phyloP scores from a whole-genome alignment of 2,797 vertebrate species.

The Salarias fasciatus region DNA sequence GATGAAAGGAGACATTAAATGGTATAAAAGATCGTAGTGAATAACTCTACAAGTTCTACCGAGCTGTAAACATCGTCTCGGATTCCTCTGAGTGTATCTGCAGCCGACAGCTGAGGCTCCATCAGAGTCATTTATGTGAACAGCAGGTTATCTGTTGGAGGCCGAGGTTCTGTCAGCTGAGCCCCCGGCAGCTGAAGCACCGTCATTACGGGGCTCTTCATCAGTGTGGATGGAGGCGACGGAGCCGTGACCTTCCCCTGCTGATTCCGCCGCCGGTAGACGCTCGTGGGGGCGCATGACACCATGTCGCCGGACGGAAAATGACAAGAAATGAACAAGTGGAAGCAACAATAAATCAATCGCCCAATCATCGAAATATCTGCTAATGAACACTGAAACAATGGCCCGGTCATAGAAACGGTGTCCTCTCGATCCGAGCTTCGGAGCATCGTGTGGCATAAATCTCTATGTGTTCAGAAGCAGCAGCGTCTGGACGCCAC shows the following conservation, averaged over 20 bases:
- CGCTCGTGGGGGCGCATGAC: not conserved
- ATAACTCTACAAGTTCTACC: not conserved
- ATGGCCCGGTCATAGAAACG: not conserved
- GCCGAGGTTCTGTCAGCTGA: not conserved
- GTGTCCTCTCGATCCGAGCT: not conserved
- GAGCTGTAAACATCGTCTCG: not conserved
- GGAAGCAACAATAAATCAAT: not conserved
- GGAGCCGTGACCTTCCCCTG: not conserved
- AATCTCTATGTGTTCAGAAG: too few relatives aligned
- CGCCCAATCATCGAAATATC: not conserved
- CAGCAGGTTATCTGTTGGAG: constrained; percentile 14
- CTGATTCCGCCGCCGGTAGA: not conserved
- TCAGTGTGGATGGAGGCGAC: constrained; percentile 9
- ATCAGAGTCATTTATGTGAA: constrained; percentile 11
- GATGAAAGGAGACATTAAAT: not conserved
- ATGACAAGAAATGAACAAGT: not conserved
- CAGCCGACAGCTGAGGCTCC: not conserved
- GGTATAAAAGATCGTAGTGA: not conserved
- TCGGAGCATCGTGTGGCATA: too few relatives aligned
- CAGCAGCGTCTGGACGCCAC: too few relatives aligned
- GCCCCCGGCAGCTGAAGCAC: constrained; percentile 6
- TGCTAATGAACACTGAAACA: too few relatives aligned
- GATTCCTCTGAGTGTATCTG: too few relatives aligned
- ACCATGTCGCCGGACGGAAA: not conserved
- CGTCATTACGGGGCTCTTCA: constrained; percentile 16